A percentile compares a stretch with the other conserved stretches of the same genome.
These are phyloP conservation scores for Megathymus violae DNA, from an alignment of 1,140 invertebrate genomes.

Conservation along the genomic window DNA sequence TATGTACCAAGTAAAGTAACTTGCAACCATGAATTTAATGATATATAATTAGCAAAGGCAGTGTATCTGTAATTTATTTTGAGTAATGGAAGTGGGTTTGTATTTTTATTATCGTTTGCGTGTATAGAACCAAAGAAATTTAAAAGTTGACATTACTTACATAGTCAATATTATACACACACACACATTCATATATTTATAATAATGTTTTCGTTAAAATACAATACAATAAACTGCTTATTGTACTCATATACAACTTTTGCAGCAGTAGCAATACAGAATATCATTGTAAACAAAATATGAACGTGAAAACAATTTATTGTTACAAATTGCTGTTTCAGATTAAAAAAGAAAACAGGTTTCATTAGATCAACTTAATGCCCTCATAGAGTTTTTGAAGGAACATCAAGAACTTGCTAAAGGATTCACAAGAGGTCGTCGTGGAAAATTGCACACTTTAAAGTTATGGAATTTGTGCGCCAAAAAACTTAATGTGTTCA, in stretches of 20 bases:
- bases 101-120: conserved; percentile 26
- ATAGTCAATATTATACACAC: no score
- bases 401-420: conserved; percentile 46
- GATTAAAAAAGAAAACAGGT: conserved; percentile 46
- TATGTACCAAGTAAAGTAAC: no score
- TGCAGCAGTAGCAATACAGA: no score
- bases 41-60: conserved; percentile 1
- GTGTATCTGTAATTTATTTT: not conserved
- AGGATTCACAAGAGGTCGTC: conserved; percentile 42
- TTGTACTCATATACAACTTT: no score
- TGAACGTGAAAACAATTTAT: no score
- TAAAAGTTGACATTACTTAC: no score
- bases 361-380: conserved; percentile 45
- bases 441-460: conserved; percentile 43
- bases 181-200: no score
- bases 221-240: no score
- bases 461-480: conserved; percentile 54
- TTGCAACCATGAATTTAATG: no score
- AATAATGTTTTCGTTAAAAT: no score
- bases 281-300: no score
- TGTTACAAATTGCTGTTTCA: conserved; percentile 5
- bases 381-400: conserved; percentile 51
- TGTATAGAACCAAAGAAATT: not conserved
- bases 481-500: conserved; percentile 49
- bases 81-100: conserved; percentile 47